phyloP scores from a whole-genome alignment of 1,140 invertebrate genomes.

The Bombyx mori region ASM3026992v2 NC_085119.1:11877001-11877500 shows the following conservation, averaged over 20 bases:
- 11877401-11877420: slow-evolving; percentile 40
- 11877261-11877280: slow-evolving; percentile 23
- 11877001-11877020: slow-evolving; percentile 62
- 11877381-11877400: slow-evolving; percentile 67
- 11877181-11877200: slow-evolving; percentile 31
- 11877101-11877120: slow-evolving; percentile 40
- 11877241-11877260: slow-evolving; percentile 49
- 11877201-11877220: slow-evolving; percentile 38
- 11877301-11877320: slow-evolving; percentile 54
- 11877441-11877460: slow-evolving; percentile 12
- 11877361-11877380: slow-evolving; percentile 65
- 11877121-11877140: slow-evolving; percentile 44
- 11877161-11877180: slow-evolving; percentile 45
- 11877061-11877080: slow-evolving; percentile 62
- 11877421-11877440: slow-evolving; percentile 21
- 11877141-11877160: slow-evolving; percentile 58
- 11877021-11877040: slow-evolving; percentile 45
- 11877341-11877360: slow-evolving; percentile 59
- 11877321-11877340: slow-evolving; percentile 60
- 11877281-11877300: slow-evolving; percentile 29
- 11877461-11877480: slow-evolving; percentile 9
- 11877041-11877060: slow-evolving; percentile 58
- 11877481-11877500: slow-evolving; percentile 30
- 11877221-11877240: slow-evolving; percentile 42
- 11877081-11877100: slow-evolving; percentile 60